Evolutionary conservation across 2,797 vertebrate species (phyloP).

Genomic region (Spatula clypeata): DNA sequence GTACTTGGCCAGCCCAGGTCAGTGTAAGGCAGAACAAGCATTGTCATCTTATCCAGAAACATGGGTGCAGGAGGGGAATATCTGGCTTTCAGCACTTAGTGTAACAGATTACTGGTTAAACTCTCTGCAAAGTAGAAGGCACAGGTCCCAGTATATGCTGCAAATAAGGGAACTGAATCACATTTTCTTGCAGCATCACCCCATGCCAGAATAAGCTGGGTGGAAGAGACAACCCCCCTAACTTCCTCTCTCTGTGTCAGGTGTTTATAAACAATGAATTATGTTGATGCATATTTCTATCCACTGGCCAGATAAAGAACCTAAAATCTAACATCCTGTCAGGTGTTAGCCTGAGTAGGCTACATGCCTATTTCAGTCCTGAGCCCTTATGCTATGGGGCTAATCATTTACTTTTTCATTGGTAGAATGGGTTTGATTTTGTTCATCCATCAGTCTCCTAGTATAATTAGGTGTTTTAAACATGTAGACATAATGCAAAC

Average conservation of each 20-base stretch:
- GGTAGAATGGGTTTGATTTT: background rate
- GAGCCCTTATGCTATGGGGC: background rate
- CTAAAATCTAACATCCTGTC: background rate
- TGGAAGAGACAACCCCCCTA: background rate
- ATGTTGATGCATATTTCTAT: background rate
- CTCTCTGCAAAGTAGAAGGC: background rate
- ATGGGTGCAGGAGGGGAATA: background rate
- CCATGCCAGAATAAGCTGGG: background rate
- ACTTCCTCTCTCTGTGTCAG: background rate
- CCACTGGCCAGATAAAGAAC: background rate
- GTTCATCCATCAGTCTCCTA: background rate
- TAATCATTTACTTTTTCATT: background rate
- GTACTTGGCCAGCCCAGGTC: accelerated
- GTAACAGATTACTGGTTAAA: background rate
- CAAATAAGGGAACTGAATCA: background rate
- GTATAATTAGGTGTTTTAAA: background rate
- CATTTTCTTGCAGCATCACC: background rate
- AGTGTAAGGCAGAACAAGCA: accelerated
- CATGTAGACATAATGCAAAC: background rate
- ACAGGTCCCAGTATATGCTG: background rate
- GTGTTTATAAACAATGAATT: background rate
- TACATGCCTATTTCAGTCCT: background rate
- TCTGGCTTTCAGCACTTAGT: background rate
- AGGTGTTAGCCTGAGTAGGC: background rate
- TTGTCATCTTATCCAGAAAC: background rate